Evolutionary conservation across 2,888 invertebrate genomes (phyloP), one percentile per base, ranked within the genome.

Genomic region (Reticulitermes lucifugus): DNA sequence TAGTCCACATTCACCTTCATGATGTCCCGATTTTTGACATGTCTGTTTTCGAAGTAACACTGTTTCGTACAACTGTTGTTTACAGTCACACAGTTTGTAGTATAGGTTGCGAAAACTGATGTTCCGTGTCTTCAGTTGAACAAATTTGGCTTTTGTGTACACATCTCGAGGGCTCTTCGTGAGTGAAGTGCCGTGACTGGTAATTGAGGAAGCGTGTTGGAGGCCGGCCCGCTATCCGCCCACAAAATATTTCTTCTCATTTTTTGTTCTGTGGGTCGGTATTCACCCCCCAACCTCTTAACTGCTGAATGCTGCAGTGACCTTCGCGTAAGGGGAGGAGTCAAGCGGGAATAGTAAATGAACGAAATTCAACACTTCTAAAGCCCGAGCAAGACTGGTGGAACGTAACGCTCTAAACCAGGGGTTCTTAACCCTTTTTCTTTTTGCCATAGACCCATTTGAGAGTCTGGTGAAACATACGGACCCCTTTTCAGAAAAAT

Each of bases 141-240:
- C 75, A 75, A 75, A 75, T 43, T 75, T 75, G 75, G 75, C 41
- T 41, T 14, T 43, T 75, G 46, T 43, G 75, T 75, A 43, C 22
- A 75, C 35, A 75, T 75, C 43, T 41, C 75, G 75, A 75, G 75
- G 46, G 4, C 2, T 75, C 41, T 75, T 43, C 75, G 75, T 75
- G 71, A 71, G 71, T 71, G 25, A 35, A 71, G 29, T 71, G 75
- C 75, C 75, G 75, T 75, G 75, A 75, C 75, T 75, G 43, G 75
- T 75, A 75, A 75, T 75, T 75, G 75, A 46, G 75, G 75, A 43
- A 75, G 71, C 71, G 71, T 71, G 71, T 35, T 60, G 60, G n/a
- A 60, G 60, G 60, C 21, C 9, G 21, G 60, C 6, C 35, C 12
- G 35, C 71, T 29, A 14, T 41, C 43, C 75, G 75, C 75, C 43